phyloP scores from a whole-genome alignment of 2,888 invertebrate genomes.

The Strigamia transsilvanica region DNA sequence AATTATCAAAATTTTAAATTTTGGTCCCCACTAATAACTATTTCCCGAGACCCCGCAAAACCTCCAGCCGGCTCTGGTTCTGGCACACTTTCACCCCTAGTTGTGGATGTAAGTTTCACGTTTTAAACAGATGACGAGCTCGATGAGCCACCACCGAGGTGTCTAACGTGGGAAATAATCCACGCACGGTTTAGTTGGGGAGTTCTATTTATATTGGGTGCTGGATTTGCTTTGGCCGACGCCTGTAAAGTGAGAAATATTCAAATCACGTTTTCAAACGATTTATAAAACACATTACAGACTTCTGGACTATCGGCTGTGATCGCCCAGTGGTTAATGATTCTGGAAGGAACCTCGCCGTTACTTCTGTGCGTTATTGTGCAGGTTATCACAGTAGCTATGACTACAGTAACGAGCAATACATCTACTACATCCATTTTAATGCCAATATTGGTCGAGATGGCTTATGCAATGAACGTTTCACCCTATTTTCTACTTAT shows the following conservation, averaged over 20 bases:
- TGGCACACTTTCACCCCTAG: no score
- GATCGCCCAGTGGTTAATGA: background rate
- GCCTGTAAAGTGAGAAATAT: constrained; percentile 24
- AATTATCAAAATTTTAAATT: no score
- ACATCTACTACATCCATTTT: constrained; percentile 15
- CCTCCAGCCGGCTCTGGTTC: no score
- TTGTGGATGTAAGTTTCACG: background rate
- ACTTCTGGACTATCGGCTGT: background rate
- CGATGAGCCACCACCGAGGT: background rate
- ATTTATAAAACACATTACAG: background rate
- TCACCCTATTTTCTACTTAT: background rate
- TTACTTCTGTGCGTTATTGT: background rate
- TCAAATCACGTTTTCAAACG: background rate
- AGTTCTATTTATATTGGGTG: constrained; percentile 30
- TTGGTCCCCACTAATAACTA: no score
- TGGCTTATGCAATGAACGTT: background rate
- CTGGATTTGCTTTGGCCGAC: constrained; percentile 32
- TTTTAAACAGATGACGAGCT: background rate
- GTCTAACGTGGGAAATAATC: constrained; percentile 17
- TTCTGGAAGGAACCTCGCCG: background rate
- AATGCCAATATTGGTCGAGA: background rate
- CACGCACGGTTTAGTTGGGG: constrained; percentile 24
- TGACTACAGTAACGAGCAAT: constrained; percentile 48
- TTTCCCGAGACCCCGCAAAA: no score
- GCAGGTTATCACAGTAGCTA: background rate